Base-by-base conservation (phyloP, 2,113 vertebrate genomes). In the Edolisoma coerulescens region DNA sequence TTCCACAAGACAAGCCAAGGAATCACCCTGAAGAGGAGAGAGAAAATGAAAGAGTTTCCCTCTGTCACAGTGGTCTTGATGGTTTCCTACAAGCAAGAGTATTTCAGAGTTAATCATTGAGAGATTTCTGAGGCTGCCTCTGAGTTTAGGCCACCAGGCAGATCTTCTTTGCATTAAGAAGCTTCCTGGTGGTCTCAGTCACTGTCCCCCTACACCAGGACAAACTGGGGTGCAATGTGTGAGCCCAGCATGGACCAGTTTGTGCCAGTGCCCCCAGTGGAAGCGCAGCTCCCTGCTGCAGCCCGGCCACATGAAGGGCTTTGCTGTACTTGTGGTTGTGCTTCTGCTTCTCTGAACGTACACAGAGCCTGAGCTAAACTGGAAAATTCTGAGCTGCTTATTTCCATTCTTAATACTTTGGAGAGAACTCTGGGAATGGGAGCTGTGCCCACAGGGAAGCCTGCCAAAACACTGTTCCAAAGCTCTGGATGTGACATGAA, bases 351-450 rank as follows among this genome's bases (percentile, higher is more conserved):
- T 65, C 75, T 77, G 13, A 91, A 74, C 2, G 4, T 68, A 68
- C 73, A 33, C 80, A 61, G 60, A 56, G 93, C 60, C 88, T 64
- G 92, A 96, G 47, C 83, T 84, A 42, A 90, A 64, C 88, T 95
- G 95, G 95, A 96, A 97, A 96, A 96, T 93, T 96, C 93, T 93
- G 84, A 84, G 86, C 95, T 95, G 93, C 93, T 95, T 93, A 26
- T 97, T 96, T 96, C 95, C 93, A 95, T 89, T 79, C 92, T 94
- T 65, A 94, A 67, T 84, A 80, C 83, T 93, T 88, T 92, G 92
- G 90, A 96, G 85, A 84, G 90, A 89, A 84, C 80, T 71, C 90
- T 95, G 92, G 93, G 95, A 96, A 93, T 0, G 73, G 95, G 95
- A 93, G 60, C 79, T 24, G 80, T 75, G 96, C 92, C 96, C 88